phyloP scores from a whole-genome alignment of 1,140 invertebrate species.

The Dendrolimus kikuchii region DNA sequence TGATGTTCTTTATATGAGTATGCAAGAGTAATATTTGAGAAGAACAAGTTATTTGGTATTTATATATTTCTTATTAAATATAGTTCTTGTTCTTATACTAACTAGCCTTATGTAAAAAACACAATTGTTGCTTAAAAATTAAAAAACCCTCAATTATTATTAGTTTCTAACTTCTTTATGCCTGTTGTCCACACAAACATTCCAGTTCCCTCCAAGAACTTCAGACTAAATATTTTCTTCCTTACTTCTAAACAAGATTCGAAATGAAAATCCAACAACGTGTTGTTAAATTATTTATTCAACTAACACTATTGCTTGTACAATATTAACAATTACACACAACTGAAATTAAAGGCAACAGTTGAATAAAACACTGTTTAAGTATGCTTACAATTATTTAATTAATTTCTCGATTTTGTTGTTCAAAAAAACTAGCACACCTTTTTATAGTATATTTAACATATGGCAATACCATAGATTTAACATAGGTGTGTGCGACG shows the following conservation, averaged over 20 bases:
- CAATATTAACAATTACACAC: conserved; percentile 9
- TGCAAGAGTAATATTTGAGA: no score
- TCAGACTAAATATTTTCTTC: no score
- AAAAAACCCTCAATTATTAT: no score
- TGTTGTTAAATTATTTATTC: conserved; percentile 17
- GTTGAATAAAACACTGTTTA: conserved; percentile 49
- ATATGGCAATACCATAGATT: conserved; percentile 17
- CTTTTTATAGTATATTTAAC: conserved; percentile 24
- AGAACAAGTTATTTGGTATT: no score
- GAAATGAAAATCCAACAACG: conserved; percentile 3
- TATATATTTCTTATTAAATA: no score
- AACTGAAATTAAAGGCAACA: conserved; percentile 28
- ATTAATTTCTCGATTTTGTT: conserved; percentile 36
- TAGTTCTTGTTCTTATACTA: no score
- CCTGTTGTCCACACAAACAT: no score
- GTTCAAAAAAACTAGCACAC: conserved; percentile 32
- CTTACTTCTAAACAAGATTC: not conserved
- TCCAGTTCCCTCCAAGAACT: no score
- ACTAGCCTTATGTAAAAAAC: no score
- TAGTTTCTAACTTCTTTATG: no score
- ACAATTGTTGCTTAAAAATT: no score
- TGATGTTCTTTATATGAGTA: no score
- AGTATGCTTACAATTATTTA: conserved; percentile 62
- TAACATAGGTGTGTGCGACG: conserved; percentile 17
- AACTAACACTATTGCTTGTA: conserved; percentile 15